Evolutionary conservation across 2,888 invertebrate genomes (phyloP), one percentile per base, ranked within the genome.

Genomic region (Phanerotoma sp.): DNA sequence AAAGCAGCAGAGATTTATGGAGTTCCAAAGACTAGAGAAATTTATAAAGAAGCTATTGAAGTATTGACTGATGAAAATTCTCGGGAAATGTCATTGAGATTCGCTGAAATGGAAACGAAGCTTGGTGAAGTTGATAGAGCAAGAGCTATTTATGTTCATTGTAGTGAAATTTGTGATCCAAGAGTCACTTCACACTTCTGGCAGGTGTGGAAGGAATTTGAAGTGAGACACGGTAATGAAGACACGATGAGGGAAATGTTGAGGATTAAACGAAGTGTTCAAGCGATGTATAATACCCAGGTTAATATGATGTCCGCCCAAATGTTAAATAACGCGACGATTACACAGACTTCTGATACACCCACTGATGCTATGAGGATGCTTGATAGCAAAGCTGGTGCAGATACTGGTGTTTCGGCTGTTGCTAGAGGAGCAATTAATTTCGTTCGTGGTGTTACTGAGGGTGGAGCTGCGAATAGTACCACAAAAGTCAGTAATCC

Each of bases 171-270:
- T 78, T 98, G 97, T 78, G 99, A 99, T 82, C 99, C 99, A 2
- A 85, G 99, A 74, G 96, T 96, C 7, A 93, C 95, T 4, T 85
- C 86, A 0, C 89, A 92, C 53, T 99, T 99, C 78, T 99, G 99
- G 98, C 92, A 94, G 73, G 92, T 93, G 1, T 99, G 99, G 99
- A 96, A 97, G 77, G 96, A 98, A 71, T 99, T 99, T 80, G 99
- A 99, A 81, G 93, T 98, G 15, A 86, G 93, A 44, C 98, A 99
- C 79, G 99, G 99, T 13, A 99, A 99, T 79, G 98, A 99, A 78
- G 99, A 99, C 73, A 99, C 99, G 0, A 95, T 99, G 86, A 83
- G 97, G 41, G 98, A 99, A 81, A 97, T 99, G 97, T 80, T 99
- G 66, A 84, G 98, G 69, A 96, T 99, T 61, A 96, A 97, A 79